Conservation (phyloP, 2,888 invertebrate species). For the Eupithecia insigniata region DNA sequence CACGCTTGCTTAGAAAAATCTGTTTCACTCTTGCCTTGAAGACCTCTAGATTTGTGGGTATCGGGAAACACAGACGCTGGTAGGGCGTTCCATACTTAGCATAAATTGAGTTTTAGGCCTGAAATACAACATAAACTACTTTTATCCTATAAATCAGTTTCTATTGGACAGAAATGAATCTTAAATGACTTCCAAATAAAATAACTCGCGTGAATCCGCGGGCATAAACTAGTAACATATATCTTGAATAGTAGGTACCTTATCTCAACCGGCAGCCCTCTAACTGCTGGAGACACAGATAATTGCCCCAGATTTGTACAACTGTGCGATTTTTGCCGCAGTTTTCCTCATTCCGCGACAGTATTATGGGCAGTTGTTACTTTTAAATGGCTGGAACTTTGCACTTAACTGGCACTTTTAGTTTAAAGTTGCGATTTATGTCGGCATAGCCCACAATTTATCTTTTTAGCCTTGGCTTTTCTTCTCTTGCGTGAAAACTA, state of each 20-base stretch:
- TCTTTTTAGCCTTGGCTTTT: neutral
- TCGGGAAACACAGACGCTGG: too few relatives aligned
- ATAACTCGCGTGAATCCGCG: too few relatives aligned
- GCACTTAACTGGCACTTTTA: slow-evolving; percentile 18
- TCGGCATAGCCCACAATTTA: slow-evolving; percentile 10
- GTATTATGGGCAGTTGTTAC: slow-evolving; percentile 23
- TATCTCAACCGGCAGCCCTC: slow-evolving; percentile 59
- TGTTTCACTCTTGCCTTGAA: too few relatives aligned
- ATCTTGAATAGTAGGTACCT: slow-evolving; percentile 44
- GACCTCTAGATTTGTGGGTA: too few relatives aligned
- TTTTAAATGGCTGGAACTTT: slow-evolving; percentile 23
- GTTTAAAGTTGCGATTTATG: slow-evolving; percentile 22
- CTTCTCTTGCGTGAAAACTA: neutral
- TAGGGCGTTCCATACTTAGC: too few relatives aligned
- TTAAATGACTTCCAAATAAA: too few relatives aligned
- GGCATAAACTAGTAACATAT: neutral
- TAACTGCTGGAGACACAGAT: slow-evolving; percentile 64
- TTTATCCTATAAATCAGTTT: too few relatives aligned
- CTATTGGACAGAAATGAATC: too few relatives aligned
- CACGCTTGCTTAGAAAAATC: too few relatives aligned
- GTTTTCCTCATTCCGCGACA: slow-evolving; percentile 46
- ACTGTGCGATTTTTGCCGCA: slow-evolving; percentile 55
- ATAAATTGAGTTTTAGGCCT: too few relatives aligned
- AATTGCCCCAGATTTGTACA: slow-evolving; percentile 63
- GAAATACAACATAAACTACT: too few relatives aligned